Evolutionary conservation across 1,140 invertebrate species (phyloP), one percentile per base, ranked within the genome.

Genomic region (Ips nitidus): DNA sequence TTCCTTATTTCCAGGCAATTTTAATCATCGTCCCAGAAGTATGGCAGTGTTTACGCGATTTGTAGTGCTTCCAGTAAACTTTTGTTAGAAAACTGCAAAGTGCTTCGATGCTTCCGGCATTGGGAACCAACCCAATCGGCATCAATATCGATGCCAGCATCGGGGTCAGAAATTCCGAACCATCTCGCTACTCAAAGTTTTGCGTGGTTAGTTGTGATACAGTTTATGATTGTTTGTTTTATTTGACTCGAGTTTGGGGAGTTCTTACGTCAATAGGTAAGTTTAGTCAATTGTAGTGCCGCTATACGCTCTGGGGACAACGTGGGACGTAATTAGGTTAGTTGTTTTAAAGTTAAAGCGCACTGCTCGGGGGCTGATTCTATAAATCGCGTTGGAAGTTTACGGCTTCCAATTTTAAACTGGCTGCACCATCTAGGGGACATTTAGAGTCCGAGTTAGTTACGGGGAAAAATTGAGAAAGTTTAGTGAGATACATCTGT

Each of bases 211-310:
- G 22, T 39, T 69, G 59, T 60, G 58, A 69, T 40, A 42, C 36
- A 7, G 42, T 60, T 39, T 69, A 57, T 41, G 66, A 69, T 39
- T 42, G 41, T 56, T 36, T 69, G 8, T 47, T 55, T 41, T 69
- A 62, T 43, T 69, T 69, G n/a, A 69, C 66, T 4, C 52, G 66
- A 62, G 50, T 62, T 41, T 62, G 58, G 58, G 66, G 66, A 41
- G 47, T 69, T 45, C 52, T 56, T 6, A 69, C 66, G 3, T 56
- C 66, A 42, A 69, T 47, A 38, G 66, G 66, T 69, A 69, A 69
- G 66, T 66, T 50, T 38, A 4, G 37, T 2, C 37, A 47, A 47
- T 47, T n/a, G 45, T 5, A 47, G n/a, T 5, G n/a, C n/a, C 45
- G 45, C n/a, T n/a, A 47, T 47, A 55, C 37, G 37, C 37, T 22